Evolutionary conservation across 2,113 vertebrate genomes (phyloP).

Genomic region (Perca fluviatilis): DNA sequence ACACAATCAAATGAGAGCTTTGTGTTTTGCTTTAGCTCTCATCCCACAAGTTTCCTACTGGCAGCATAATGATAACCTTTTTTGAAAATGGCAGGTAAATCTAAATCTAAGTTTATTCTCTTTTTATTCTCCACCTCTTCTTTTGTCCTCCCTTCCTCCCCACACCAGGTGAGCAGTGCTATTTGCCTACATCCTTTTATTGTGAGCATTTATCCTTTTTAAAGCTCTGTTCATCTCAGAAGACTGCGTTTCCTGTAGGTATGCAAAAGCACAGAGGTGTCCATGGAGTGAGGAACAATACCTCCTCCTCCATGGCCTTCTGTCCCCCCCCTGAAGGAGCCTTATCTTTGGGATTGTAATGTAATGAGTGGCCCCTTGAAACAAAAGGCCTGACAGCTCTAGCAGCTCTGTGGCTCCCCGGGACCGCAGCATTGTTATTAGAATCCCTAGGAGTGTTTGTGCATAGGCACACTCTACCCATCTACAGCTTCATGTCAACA

Average conservation of each 20-base stretch:
- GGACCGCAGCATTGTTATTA: conserved; percentile 81
- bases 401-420: conserved; percentile 75
- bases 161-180: conserved; percentile 81
- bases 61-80: conserved; percentile 83
- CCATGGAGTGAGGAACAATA: conserved; percentile 80
- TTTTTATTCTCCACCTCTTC: conserved; percentile 25
- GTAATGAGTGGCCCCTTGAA: conserved; percentile 82
- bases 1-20: conserved; percentile 72
- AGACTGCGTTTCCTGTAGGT: conserved; percentile 69
- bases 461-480: conserved; percentile 72
- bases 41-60: conserved; percentile 82
- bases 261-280: conserved; percentile 71
- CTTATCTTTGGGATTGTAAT: conserved; percentile 85
- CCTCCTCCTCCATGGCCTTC: conserved; percentile 67
- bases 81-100: conserved; percentile 82
- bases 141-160: conserved; percentile 60
- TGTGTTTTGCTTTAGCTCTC: conserved; percentile 74
- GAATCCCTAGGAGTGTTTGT: conserved; percentile 82
- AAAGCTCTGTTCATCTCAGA: conserved; percentile 66
- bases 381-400: conserved; percentile 80
- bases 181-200: conserved; percentile 69
- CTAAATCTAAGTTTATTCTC: conserved; percentile 61
- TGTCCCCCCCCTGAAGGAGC: conserved; percentile 74
- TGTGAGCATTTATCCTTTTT: conserved; percentile 74
- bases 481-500: conserved; percentile 61